Evolutionary conservation across 2,113 vertebrate genomes (phyloP).

Genomic region (Oncorhynchus keta): DNA sequence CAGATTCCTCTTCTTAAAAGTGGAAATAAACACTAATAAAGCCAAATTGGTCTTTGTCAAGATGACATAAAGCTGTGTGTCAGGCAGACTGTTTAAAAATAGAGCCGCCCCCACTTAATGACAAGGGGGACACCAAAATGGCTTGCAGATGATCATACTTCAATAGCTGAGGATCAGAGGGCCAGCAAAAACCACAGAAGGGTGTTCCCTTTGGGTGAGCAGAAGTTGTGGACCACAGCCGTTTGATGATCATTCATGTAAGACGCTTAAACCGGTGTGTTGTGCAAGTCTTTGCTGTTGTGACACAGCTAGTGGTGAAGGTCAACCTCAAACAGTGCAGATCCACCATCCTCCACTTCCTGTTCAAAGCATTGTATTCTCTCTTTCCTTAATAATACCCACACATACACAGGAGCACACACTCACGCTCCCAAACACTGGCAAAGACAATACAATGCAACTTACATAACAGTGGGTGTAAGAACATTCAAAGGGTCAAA

Average conservation of each 20-base stretch:
- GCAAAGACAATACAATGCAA: too few relatives aligned
- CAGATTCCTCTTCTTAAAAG: background rate
- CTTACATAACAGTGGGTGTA: too few relatives aligned
- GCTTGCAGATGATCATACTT: slow-evolving; percentile 43
- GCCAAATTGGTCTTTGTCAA: slow-evolving; percentile 7
- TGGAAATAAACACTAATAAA: background rate
- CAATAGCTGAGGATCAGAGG: slow-evolving; percentile 32
- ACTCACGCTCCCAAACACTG: too few relatives aligned
- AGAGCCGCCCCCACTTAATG: slow-evolving; percentile 38
- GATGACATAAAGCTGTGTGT: slow-evolving; percentile 21
- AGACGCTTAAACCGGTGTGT: background rate
- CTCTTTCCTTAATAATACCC: too few relatives aligned
- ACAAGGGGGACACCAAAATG: slow-evolving; percentile 36
- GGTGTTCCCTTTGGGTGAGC: slow-evolving; percentile 28
- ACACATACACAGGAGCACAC: too few relatives aligned
- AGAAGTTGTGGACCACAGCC: slow-evolving; percentile 6
- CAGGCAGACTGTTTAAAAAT: slow-evolving; percentile 27
- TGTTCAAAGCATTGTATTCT: background rate
- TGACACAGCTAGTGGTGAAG: background rate
- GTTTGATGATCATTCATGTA: slow-evolving; percentile 29
- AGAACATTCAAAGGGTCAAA: too few relatives aligned
- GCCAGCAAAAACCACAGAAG: slow-evolving; percentile 17
- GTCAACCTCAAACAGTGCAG: background rate
- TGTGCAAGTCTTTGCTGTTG: slow-evolving; percentile 1
- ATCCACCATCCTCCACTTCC: background rate